Base-by-base conservation (phyloP, 2,113 vertebrate species). In the Ranitomeya variabilis region DNA sequence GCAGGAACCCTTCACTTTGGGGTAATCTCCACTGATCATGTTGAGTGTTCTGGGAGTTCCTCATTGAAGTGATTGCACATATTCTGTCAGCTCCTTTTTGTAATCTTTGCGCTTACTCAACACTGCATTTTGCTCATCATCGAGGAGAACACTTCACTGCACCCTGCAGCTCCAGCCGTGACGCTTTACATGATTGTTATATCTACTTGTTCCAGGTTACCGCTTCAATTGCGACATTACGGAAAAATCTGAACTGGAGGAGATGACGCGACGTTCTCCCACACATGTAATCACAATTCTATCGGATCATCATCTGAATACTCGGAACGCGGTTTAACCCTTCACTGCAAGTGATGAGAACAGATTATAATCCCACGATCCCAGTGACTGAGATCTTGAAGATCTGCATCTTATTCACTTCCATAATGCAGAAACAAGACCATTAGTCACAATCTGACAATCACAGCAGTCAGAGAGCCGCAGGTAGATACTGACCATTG, bases 11-110 rank as follows among this genome's bases (percentile, higher is more conserved):
- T 80, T 80, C 12, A 26, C 13, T 26, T 26, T 2, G 11, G 19
- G 74, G 76, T 54, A 14, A n/a, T 78, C 55, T 80, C 12, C 7
- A 3, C 51, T 14, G 54, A 12, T 59, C 54, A 7, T 15, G 18
- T 4, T 55, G 26, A n/a, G 18, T 18, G n/a, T 57, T 54, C 54
- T 80, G 21, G 4, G 23, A 59, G 54, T 16, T 23, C 51, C 7
- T 51, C 71, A 74, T 19, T 74, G 71, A 59, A 80, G 78, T 80
- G 54, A 80, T 80, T 80, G 78, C 55, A 59, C 54, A 31, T 31
- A 80, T 59, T 59, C 60, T 57, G 54, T 9, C 55, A 26, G 18
- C 14, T 14, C n/a, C n/a, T 23, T 59, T 31, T 45, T 23, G 11
- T 12, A 79, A 55, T 79, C 52, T 79, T n/a, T 23, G 52, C 19